Conservation (phyloP, 2,113 vertebrate species). For the Menura novaehollandiae region DNA sequence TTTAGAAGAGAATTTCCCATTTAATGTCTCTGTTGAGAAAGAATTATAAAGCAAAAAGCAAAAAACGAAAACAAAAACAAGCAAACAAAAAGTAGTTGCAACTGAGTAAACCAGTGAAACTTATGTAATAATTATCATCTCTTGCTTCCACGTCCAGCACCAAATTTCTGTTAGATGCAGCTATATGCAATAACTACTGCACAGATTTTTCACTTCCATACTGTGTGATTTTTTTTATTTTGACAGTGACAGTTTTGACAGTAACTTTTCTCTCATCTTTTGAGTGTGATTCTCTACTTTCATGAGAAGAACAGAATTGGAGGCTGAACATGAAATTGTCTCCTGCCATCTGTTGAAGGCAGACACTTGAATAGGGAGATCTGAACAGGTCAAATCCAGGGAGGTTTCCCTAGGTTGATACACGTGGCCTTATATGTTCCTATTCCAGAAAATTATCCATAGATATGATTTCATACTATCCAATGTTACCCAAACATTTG, state of each 20-base stretch:
- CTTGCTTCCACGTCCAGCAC: neutral
- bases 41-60: neutral
- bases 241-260: neutral
- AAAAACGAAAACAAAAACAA: neutral
- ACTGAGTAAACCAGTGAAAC: neutral
- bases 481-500: neutral
- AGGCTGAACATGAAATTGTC: neutral
- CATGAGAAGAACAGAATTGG: neutral
- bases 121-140: neutral
- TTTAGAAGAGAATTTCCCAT: neutral
- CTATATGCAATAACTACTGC: neutral
- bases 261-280: neutral
- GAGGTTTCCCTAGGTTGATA: neutral
- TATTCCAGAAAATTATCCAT: neutral
- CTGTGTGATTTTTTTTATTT: neutral
- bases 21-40: neutral
- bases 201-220: neutral
- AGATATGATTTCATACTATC: neutral
- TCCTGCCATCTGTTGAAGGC: neutral
- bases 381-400: neutral
- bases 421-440: neutral
- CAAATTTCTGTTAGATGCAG: neutral
- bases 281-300: neutral
- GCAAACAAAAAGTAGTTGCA: neutral
- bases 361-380: neutral